A percentile compares a stretch with the other conserved stretches of the same genome.
Evolutionary conservation across 2,113 vertebrate species (phyloP).

Genomic region (Pithys albifrons): DNA sequence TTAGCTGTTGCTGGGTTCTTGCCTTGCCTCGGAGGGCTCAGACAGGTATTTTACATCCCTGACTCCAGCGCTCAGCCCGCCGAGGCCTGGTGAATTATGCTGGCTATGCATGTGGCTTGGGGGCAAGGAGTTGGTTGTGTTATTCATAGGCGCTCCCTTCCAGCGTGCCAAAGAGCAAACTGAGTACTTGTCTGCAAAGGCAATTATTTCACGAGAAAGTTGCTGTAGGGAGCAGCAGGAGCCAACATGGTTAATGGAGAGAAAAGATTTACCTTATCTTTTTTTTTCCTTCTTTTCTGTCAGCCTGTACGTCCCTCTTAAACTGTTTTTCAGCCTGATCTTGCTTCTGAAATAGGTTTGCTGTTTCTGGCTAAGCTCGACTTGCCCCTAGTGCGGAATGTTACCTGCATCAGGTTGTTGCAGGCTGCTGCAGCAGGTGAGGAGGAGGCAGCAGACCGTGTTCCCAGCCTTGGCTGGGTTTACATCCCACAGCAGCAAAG

Average conservation of each 20-base stretch:
- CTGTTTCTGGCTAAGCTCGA: not conserved
- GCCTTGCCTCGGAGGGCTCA: slow-evolving; percentile 43
- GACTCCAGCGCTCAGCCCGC: slow-evolving; percentile 35
- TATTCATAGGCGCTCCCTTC: slow-evolving; percentile 51
- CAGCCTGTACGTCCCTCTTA: not conserved
- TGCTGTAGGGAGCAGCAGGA: slow-evolving; percentile 59
- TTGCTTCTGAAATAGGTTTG: not conserved
- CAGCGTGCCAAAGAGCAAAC: slow-evolving; percentile 54
- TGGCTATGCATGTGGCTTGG: slow-evolving; percentile 60
- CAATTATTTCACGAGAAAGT: slow-evolving; percentile 62
- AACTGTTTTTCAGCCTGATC: not conserved
- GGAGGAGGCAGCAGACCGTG: not conserved
- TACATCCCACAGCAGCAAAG: not conserved
- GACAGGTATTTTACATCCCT: slow-evolving; percentile 50
- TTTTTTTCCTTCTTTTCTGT: not conserved
- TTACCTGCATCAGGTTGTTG: not conserved
- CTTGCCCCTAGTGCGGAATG: not conserved
- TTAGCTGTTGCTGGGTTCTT: not conserved
- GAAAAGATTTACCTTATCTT: slow-evolving; percentile 3
- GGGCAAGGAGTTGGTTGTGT: slow-evolving; percentile 60
- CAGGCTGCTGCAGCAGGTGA: not conserved
- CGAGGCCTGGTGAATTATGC: slow-evolving; percentile 41
- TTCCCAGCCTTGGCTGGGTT: not conserved
- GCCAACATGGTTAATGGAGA: not conserved
- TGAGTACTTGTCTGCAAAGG: slow-evolving; percentile 60